phyloP scores from a whole-genome alignment of 2,888 invertebrate species.

The Nebria brevicollis region DNA sequence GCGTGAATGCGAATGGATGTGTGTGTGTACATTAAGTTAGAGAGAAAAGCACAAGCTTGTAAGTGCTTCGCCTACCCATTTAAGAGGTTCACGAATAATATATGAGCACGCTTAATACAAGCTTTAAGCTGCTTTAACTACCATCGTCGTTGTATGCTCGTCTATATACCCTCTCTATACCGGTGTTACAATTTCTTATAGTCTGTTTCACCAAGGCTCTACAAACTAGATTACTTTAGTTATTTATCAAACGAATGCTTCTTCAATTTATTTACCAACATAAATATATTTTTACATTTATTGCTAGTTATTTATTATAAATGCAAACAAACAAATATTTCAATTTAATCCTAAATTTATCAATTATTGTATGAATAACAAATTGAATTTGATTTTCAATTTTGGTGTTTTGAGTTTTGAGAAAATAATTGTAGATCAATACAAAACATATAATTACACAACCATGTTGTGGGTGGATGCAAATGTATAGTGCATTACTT shows the following conservation, averaged over 20 bases:
- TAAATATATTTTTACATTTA: too few relatives aligned
- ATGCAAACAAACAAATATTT: too few relatives aligned
- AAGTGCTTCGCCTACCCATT: slow-evolving; percentile 56
- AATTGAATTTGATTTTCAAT: too few relatives aligned
- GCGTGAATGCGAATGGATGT: not conserved
- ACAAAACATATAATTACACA: not conserved
- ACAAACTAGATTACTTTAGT: not conserved
- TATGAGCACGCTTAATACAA: slow-evolving; percentile 61
- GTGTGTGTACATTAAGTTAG: not conserved
- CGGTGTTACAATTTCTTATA: not conserved
- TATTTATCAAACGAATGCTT: not conserved
- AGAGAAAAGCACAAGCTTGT: slow-evolving; percentile 28
- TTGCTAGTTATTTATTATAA: too few relatives aligned
- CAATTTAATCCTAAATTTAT: too few relatives aligned
- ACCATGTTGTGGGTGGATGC: not conserved
- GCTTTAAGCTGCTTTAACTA: slow-evolving; percentile 59
- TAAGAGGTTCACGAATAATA: slow-evolving; percentile 61
- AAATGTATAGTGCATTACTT: not conserved
- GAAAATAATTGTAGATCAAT: not conserved
- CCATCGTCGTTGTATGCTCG: slow-evolving; percentile 9
- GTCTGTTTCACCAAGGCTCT: not conserved
- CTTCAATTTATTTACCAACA: not conserved
- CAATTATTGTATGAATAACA: too few relatives aligned
- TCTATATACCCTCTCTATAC: not conserved
- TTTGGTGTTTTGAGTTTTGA: too few relatives aligned